phyloP scores from a whole-genome alignment of 2,797 vertebrate genomes.

The Thamnophis elegans region DNA sequence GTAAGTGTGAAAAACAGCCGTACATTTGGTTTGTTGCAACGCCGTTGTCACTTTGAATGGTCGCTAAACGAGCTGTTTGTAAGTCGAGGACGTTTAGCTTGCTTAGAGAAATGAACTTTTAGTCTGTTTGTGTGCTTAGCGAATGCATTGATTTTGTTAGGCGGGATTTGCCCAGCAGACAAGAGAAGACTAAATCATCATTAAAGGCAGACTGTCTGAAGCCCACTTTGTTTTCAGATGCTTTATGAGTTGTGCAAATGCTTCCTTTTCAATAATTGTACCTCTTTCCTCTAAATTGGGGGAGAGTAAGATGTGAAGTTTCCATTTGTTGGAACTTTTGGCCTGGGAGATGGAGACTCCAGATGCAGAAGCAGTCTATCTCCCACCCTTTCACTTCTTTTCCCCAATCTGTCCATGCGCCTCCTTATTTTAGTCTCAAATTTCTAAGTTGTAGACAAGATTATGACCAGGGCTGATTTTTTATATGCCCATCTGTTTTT shows the following conservation, averaged over 20 bases:
- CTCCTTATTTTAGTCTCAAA: neutral
- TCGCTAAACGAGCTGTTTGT: too few relatives aligned
- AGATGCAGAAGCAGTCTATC: neutral
- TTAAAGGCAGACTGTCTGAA: neutral
- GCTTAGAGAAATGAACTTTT: neutral
- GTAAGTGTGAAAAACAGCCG: too few relatives aligned
- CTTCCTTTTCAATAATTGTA: neutral
- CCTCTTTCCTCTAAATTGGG: neutral
- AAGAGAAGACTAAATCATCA: neutral
- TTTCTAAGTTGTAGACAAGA: neutral
- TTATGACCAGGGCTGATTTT: neutral
- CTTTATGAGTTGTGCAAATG: neutral
- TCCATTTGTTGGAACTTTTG: neutral
- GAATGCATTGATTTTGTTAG: neutral
- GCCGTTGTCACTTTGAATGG: too few relatives aligned
- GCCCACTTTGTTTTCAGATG: neutral
- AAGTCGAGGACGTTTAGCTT: neutral
- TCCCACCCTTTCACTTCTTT: neutral
- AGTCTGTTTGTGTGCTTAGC: neutral
- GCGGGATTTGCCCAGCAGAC: neutral
- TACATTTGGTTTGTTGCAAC: too few relatives aligned
- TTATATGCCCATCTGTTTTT: neutral
- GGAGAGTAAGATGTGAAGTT: neutral
- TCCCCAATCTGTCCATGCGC: neutral
- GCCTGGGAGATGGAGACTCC: neutral